Percentiles rank a stretch among this genome's conserved stretches.
phyloP scores from a whole-genome alignment of 2,888 invertebrate genomes.

The Neocrepidodera transversa region DNA sequence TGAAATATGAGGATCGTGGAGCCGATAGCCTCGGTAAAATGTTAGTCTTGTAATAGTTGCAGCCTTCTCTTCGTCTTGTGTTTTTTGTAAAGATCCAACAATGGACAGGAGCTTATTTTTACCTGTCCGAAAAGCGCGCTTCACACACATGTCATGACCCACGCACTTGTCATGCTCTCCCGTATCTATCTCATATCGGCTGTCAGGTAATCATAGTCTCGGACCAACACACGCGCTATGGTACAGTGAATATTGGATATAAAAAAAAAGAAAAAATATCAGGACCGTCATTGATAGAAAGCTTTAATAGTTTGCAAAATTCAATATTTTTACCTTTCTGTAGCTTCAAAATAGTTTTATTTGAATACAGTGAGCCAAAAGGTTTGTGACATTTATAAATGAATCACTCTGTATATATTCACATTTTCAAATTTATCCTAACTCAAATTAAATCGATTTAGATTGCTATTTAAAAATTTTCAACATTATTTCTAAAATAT shows the following conservation, averaged over 20 bases:
- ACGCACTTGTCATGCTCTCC: conserved; percentile 51
- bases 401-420: too few relatives aligned
- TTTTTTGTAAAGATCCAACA: conserved; percentile 40
- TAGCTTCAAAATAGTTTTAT: too few relatives aligned
- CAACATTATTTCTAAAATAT: too few relatives aligned
- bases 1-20: conserved; percentile 43
- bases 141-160: conserved; percentile 53
- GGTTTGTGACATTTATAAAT: too few relatives aligned
- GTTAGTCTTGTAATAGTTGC: conserved; percentile 43
- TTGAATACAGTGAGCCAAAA: too few relatives aligned
- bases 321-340: too few relatives aligned
- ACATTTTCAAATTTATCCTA: too few relatives aligned
- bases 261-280: neutral
- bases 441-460: too few relatives aligned
- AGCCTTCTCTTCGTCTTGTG: conserved; percentile 38
- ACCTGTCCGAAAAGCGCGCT: conserved; percentile 48
- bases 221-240: conserved; percentile 11
- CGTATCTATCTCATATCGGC: conserved; percentile 55
- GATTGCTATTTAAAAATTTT: too few relatives aligned
- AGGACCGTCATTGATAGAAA: too few relatives aligned
- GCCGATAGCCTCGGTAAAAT: conserved; percentile 39
- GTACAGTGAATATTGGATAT: conserved; percentile 6
- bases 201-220: conserved; percentile 51
- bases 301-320: too few relatives aligned
- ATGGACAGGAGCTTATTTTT: conserved; percentile 52